Conservation (phyloP, 2,888 invertebrate genomes). For the Pocota personata region DNA sequence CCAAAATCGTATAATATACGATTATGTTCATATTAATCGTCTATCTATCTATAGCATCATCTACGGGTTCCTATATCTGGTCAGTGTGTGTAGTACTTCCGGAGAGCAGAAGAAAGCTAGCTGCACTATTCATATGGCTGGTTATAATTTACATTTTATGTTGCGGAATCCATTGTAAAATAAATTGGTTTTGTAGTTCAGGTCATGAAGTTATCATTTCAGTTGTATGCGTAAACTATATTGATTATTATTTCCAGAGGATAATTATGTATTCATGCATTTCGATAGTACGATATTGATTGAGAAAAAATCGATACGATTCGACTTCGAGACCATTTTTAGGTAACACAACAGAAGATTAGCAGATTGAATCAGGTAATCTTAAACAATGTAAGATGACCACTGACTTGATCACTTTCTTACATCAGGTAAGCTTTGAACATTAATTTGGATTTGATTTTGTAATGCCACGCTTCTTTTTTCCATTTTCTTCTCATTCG, state of each 20-base stretch:
- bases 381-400: neutral
- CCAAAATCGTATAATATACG: too few relatives aligned
- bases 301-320: neutral
- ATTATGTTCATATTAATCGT: too few relatives aligned
- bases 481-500: neutral
- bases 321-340: neutral
- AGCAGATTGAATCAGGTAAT: neutral
- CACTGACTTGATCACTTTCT: neutral
- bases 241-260: neutral
- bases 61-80: too few relatives aligned
- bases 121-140: neutral
- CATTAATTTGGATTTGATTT: conserved; percentile 4
- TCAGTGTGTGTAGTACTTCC: too few relatives aligned
- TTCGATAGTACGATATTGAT: neutral
- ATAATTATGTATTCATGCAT: neutral
- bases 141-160: neutral
- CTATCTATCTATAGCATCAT: too few relatives aligned
- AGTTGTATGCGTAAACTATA: neutral
- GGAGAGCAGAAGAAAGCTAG: too few relatives aligned
- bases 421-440: neutral
- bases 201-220: neutral
- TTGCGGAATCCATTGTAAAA: neutral
- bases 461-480: neutral
- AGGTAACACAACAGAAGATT: neutral
- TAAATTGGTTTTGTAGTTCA: neutral